Percentiles rank a stretch among this genome's conserved stretches.
phyloP scores from a whole-genome alignment of 2,113 vertebrate genomes.

The Pelecanoides urinatrix region DNA sequence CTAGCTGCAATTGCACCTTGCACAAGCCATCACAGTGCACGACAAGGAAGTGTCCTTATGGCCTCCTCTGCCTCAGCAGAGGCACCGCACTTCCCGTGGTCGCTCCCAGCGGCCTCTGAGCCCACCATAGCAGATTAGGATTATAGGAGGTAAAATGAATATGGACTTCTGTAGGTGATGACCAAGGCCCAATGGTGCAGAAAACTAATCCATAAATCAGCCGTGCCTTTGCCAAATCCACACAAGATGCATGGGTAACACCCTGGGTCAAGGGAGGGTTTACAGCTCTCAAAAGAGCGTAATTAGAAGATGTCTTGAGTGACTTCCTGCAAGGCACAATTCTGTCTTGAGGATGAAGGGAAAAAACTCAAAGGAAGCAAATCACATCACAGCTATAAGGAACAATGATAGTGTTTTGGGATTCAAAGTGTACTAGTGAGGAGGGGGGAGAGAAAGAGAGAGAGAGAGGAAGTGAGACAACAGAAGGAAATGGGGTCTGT shows the following conservation, averaged over 20 bases:
- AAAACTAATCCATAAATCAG: neutral
- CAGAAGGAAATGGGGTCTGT: slow-evolving; percentile 82
- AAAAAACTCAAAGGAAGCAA: slow-evolving; percentile 15
- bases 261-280: neutral
- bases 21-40: accelerated
- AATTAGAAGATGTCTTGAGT: neutral
- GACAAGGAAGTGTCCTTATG: neutral
- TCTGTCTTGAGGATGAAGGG: neutral
- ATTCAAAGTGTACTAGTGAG: slow-evolving; percentile 40
- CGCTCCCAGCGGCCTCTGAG: neutral
- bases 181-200: neutral
- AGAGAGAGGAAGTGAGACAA: slow-evolving; percentile 79
- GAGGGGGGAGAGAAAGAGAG: slow-evolving; percentile 66
- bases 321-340: slow-evolving; percentile 32
- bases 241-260: neutral
- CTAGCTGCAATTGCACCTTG: neutral
- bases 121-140: neutral
- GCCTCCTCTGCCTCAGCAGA: neutral
- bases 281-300: neutral
- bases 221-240: neutral
- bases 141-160: neutral
- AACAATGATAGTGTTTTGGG: slow-evolving; percentile 81
- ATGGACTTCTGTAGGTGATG: neutral
- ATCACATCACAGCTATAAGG: slow-evolving; percentile 33
- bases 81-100: neutral